A percentile compares a stretch with the other conserved stretches of the same genome.
Evolutionary conservation across 2,113 vertebrate genomes (phyloP).

Genomic region (Reinhardtius hippoglossoides): DNA sequence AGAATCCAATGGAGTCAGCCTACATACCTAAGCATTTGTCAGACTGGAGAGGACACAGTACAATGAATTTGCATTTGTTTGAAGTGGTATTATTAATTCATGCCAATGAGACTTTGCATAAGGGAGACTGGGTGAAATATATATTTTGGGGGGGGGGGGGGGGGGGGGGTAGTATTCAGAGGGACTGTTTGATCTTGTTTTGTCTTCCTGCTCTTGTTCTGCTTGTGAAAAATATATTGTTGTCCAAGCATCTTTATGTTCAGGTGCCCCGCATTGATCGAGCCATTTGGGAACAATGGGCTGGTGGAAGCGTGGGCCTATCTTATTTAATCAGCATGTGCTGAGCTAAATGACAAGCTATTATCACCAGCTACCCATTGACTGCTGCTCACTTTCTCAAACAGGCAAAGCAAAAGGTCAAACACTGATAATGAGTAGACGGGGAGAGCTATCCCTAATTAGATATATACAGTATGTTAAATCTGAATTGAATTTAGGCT

Average conservation of each 20-base stretch:
- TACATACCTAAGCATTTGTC: constrained; percentile 76
- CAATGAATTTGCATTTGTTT: constrained; percentile 80
- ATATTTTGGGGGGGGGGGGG: constrained; percentile 11
- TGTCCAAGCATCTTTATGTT: constrained; percentile 52
- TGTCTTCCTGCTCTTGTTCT: constrained; percentile 43
- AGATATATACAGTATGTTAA: constrained; percentile 64
- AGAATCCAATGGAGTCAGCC: constrained; percentile 62
- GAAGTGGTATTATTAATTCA: constrained; percentile 81
- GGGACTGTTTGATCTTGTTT: constrained; percentile 56
- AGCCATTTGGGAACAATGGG: constrained; percentile 50
- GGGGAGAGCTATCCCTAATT: constrained; percentile 71
- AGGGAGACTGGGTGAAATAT: constrained; percentile 52
- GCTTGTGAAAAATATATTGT: constrained; percentile 38
- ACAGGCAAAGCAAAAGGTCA: constrained; percentile 79
- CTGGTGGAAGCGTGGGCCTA: constrained; percentile 50
- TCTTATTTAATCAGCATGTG: constrained; percentile 84
- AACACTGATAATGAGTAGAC: constrained; percentile 77
- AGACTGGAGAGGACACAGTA: constrained; percentile 72
- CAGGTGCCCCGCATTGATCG: constrained; percentile 30
- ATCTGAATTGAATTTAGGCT: constrained; percentile 66
- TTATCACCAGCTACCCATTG: constrained; percentile 72
- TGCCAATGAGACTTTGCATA: constrained; percentile 70
- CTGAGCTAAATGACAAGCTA: constrained; percentile 73
- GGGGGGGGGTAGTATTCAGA: constrained; percentile 38
- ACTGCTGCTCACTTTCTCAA: constrained; percentile 72